Evolutionary conservation across 2,888 invertebrate genomes (phyloP).

Genomic region (Vesta saturnalis): DNA sequence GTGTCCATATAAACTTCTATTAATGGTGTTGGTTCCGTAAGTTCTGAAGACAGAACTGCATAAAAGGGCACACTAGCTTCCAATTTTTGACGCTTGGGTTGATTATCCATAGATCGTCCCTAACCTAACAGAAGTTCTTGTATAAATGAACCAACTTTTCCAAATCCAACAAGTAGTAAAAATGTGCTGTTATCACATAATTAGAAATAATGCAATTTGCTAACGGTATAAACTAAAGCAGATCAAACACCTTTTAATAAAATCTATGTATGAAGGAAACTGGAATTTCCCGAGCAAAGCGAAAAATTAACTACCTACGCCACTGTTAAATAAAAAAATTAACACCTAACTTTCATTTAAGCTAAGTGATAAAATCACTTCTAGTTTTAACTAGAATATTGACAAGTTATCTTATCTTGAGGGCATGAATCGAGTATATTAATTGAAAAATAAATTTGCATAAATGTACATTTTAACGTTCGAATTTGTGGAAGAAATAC

Average conservation of each 20-base stretch:
- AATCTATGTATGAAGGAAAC: too few species aligned
- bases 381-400: slow-evolving; percentile 19
- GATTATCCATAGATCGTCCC: slow-evolving; percentile 26
- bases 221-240: too few species aligned
- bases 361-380: slow-evolving; percentile 10
- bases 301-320: slow-evolving; percentile 3
- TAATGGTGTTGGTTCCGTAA: slow-evolving; percentile 63
- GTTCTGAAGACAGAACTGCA: slow-evolving; percentile 68
- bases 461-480: slow-evolving; percentile 20
- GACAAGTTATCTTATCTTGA: neutral
- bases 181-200: neutral
- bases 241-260: too few species aligned
- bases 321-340: slow-evolving; percentile 6
- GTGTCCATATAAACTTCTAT: slow-evolving; percentile 70
- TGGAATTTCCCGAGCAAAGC: too few species aligned
- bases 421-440: neutral
- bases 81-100: slow-evolving; percentile 37
- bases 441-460: neutral
- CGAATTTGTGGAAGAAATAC: slow-evolving; percentile 6
- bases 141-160: neutral
- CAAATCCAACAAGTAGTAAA: neutral
- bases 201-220: neutral
- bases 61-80: slow-evolving; percentile 23
- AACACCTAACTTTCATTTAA: slow-evolving; percentile 17
- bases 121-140: neutral